Evolutionary conservation across 2,888 invertebrate genomes (phyloP).

Genomic region (Agrotis segetum): DNA sequence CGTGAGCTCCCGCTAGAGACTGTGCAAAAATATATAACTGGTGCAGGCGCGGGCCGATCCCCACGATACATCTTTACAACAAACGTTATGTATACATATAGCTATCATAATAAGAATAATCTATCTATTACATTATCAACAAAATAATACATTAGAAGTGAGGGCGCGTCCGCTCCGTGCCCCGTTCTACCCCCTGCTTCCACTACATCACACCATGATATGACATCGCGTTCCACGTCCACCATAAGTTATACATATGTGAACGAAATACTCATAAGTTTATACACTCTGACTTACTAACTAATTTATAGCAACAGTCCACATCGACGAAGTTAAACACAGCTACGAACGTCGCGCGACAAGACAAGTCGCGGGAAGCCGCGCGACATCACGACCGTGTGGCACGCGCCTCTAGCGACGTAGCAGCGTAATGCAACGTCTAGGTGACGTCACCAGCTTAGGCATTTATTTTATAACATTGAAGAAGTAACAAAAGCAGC

Average conservation of each 20-base stretch:
- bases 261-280: slow-evolving; percentile 55
- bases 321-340: slow-evolving; percentile 12
- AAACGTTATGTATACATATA: slow-evolving; percentile 77
- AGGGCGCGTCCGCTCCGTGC: slow-evolving; percentile 34
- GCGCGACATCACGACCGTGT: background rate
- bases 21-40: slow-evolving; percentile 89
- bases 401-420: background rate
- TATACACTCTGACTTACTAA: slow-evolving; percentile 53
- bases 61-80: slow-evolving; percentile 69
- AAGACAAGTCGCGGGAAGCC: background rate
- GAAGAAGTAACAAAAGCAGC: slow-evolving; percentile 52
- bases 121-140: slow-evolving; percentile 76
- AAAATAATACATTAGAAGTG: slow-evolving; percentile 69
- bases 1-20: slow-evolving; percentile 62
- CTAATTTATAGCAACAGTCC: slow-evolving; percentile 53
- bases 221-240: slow-evolving; percentile 79
- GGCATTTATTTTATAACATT: slow-evolving; percentile 39
- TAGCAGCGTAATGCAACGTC: slow-evolving; percentile 3
- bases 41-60: slow-evolving; percentile 73
- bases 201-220: slow-evolving; percentile 86
- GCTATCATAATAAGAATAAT: slow-evolving; percentile 76
- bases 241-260: slow-evolving; percentile 35
- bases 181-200: slow-evolving; percentile 34
- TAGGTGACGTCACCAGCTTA: slow-evolving; percentile 11
- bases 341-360: background rate